Percentiles rank a stretch among this genome's conserved stretches.
phyloP scores from a whole-genome alignment of 2,113 vertebrate genomes.

The Eira barbara region DNA sequence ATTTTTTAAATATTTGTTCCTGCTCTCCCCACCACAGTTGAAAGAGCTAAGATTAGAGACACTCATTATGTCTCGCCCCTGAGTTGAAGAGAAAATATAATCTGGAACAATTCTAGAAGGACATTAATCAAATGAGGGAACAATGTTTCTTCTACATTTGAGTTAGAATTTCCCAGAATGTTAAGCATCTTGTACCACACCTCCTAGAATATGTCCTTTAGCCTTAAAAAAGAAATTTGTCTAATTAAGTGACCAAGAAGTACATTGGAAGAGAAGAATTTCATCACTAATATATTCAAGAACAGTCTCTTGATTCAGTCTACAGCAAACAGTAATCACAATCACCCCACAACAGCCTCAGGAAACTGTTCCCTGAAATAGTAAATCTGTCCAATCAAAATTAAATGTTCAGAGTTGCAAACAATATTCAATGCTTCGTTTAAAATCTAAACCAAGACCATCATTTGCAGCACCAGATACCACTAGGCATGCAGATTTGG shows the following conservation, averaged over 20 bases:
- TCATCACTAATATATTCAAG: neutral
- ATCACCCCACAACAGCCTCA: neutral
- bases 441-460: slow-evolving; percentile 57
- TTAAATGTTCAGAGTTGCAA: slow-evolving; percentile 12
- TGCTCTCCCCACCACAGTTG: neutral
- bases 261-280: neutral
- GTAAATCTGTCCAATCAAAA: slow-evolving; percentile 63
- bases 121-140: neutral
- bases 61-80: neutral
- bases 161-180: neutral
- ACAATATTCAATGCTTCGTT: slow-evolving; percentile 31
- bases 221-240: neutral
- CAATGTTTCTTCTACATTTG: neutral
- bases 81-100: neutral
- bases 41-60: neutral
- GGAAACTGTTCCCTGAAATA: slow-evolving; percentile 30
- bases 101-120: neutral
- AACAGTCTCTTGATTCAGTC: neutral
- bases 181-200: neutral
- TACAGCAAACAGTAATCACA: neutral
- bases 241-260: neutral
- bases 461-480: slow-evolving; percentile 41
- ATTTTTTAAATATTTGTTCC: neutral
- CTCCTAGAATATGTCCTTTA: neutral
- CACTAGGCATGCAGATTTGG: neutral